Percentiles rank a stretch among this genome's conserved stretches.
phyloP scores from a whole-genome alignment of 2,888 invertebrate genomes.

The Thymelicus acteon region DNA sequence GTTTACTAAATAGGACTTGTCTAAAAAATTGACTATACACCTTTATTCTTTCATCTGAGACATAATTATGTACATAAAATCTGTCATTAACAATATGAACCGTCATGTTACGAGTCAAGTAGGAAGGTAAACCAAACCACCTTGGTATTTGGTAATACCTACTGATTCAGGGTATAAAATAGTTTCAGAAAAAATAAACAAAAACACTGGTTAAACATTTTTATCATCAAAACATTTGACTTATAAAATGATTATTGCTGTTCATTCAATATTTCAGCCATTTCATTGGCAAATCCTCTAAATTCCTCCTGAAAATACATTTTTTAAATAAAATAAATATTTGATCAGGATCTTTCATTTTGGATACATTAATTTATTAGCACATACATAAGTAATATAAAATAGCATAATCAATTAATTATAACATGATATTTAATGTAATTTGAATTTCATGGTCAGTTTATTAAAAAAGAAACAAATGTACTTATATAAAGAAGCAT shows the following conservation, averaged over 20 bases:
- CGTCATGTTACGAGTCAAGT: too few species aligned
- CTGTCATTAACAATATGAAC: too few species aligned
- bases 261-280: conserved; percentile 45
- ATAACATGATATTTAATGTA: background rate
- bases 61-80: too few species aligned
- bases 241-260: conserved; percentile 36
- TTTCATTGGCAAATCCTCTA: conserved; percentile 54
- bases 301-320: conserved; percentile 55
- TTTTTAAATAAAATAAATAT: conserved; percentile 6
- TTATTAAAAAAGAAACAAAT: conserved; percentile 17
- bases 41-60: too few species aligned
- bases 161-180: background rate
- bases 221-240: background rate
- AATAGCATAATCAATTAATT: too few species aligned
- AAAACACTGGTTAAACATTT: background rate
- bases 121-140: too few species aligned
- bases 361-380: background rate
- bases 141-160: too few species aligned
- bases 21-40: too few species aligned
- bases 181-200: background rate
- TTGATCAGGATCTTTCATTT: background rate
- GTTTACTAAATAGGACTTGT: too few species aligned
- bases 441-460: background rate
- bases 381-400: background rate
- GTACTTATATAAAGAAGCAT: conserved; percentile 46